These are phyloP conservation scores for Drosophila subsilvestris DNA, from an alignment of 2,888 invertebrate species.

Conservation along the genomic window DNA sequence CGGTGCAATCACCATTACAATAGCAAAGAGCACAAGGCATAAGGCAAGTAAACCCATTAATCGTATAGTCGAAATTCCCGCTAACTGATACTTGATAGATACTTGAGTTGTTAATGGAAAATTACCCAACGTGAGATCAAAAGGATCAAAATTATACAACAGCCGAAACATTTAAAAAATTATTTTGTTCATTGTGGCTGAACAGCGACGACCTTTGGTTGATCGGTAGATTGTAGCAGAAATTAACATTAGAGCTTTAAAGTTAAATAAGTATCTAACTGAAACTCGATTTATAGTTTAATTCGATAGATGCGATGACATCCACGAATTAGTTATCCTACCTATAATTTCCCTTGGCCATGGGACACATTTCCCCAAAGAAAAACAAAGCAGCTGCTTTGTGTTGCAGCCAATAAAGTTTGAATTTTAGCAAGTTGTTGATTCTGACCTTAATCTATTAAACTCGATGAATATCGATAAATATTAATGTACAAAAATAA, in stretches of 20 bases:
- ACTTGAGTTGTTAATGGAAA: neutral
- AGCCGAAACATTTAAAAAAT: neutral
- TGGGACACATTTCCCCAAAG: no score
- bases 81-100: neutral
- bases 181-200: no score
- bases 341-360: no score
- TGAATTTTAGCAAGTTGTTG: neutral
- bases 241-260: no score
- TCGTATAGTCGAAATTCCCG: neutral
- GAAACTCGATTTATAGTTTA: no score
- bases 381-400: no score
- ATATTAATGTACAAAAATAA: neutral
- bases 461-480: neutral
- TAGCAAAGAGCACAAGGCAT: neutral
- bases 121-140: neutral
- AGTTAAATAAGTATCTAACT: neutral
- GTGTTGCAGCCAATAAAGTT: no score
- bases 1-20: constrained; percentile 38
- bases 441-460: neutral
- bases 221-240: neutral
- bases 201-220: neutral
- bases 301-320: no score
- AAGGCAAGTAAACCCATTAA: neutral
- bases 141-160: neutral
- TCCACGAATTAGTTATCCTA: no score